phyloP scores from a whole-genome alignment of 2,113 vertebrate species.

The Aplodontia rufa region DNA sequence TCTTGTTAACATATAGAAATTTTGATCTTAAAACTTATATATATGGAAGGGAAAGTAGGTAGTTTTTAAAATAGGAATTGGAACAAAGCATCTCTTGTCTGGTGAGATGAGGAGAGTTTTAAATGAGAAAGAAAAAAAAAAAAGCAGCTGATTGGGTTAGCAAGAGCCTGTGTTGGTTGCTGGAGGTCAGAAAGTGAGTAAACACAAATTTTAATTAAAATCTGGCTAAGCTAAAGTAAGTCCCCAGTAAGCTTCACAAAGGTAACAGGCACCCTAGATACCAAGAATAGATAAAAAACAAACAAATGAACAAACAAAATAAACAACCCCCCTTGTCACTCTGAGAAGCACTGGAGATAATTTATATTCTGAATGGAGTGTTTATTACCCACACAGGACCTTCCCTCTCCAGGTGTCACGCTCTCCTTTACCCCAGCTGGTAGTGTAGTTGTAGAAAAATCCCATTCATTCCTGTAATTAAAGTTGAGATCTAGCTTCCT shows the following conservation, averaged over 20 bases:
- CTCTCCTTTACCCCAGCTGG: background rate
- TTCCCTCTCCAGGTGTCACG: background rate
- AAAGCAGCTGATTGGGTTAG: rapidly evolving
- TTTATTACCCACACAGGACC: background rate
- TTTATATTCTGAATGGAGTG: background rate
- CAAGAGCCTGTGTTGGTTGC: background rate
- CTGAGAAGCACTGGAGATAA: background rate
- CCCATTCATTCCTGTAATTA: background rate
- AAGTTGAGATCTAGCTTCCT: background rate
- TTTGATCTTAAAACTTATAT: background rate
- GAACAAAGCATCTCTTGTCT: background rate
- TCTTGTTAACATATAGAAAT: background rate
- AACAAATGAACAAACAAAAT: too few relatives aligned
- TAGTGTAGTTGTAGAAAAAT: background rate
- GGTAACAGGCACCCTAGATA: background rate
- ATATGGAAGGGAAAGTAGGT: background rate
- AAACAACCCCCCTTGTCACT: background rate
- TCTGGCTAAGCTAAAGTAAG: background rate
- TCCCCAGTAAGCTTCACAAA: background rate
- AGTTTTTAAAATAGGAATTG: background rate
- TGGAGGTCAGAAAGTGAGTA: background rate
- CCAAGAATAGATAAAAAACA: too few relatives aligned
- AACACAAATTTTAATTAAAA: background rate
- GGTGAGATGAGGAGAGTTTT: background rate
- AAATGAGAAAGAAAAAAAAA: background rate